Evolutionary conservation across 1,140 invertebrate species (phyloP), one percentile per base, ranked within the genome.

Genomic region (Melitaea cinxia): DNA sequence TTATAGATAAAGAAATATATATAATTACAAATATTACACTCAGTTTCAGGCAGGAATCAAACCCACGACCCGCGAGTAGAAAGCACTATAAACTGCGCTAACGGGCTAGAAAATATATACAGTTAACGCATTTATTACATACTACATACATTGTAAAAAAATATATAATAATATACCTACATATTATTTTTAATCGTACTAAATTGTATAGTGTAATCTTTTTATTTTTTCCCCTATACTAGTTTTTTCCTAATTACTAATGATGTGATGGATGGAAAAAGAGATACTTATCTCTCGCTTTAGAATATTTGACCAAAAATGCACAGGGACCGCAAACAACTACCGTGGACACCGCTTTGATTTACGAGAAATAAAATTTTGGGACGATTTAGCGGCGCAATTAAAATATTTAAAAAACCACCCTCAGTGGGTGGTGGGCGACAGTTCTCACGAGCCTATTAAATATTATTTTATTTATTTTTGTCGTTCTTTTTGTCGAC

Each of bases 361-460:
- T 88, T 90, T 90, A 90, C 77, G 83, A 71, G 65, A 76, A 78
- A 88, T 90, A 85, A 88, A 88, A 69, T 81, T 80, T 84, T 68
- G 80, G 76, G 77, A 72, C 76, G 78, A 81, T 85, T 83, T 85
- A 80, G 81, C 78, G 77, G 75, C 73, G 77, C 85, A 90, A 90
- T 90, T 90, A 90, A 88, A 88, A 90, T 84, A 84, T 87, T 83
- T 88, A 86, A 88, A 80, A 78, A 82, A 78, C 64, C 58, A 65
- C 73, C 73, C 88, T 61, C 88, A 83, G 88, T 88, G 84, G 85
- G 88, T 88, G 88, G 88, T 85, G 72, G 78, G 81, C 81, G 88
- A 90, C 88, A 90, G 82, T 90, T 90, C 85, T 88, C 83, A 90
- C 88, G 77, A 85, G 76, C 68, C 85, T 87, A 90, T 90, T 89